Evolutionary conservation across 2,113 vertebrate genomes (phyloP).

Genomic region (Cephalopterus ornatus): DNA sequence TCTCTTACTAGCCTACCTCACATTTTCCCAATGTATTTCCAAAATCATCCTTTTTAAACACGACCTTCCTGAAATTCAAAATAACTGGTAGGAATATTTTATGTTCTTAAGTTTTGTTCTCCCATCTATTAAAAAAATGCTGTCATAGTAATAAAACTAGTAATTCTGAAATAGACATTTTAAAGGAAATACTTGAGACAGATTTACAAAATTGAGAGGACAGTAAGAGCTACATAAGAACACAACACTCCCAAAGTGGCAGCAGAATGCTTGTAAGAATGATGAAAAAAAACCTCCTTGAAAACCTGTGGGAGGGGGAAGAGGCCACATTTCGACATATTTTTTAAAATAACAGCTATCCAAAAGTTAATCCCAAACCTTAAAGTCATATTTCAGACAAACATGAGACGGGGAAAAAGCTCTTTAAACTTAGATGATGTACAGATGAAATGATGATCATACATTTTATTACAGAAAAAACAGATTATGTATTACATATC

Average conservation of each 20-base stretch:
- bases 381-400: not conserved
- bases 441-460: not conserved
- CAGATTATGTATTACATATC: fast-evolving
- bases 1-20: not conserved
- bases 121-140: not conserved
- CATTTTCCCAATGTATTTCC: not conserved
- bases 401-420: fast-evolving
- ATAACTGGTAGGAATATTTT: not conserved
- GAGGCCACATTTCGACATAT: not conserved
- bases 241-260: not conserved
- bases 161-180: not conserved
- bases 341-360: not conserved
- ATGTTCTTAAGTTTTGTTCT: not conserved
- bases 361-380: not conserved
- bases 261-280: not conserved
- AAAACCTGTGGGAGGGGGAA: not conserved
- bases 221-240: not conserved
- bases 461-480: not conserved
- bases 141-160: not conserved
- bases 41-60: not conserved
- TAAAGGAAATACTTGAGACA: not conserved
- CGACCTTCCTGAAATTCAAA: not conserved
- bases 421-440: not conserved
- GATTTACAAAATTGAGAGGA: not conserved
- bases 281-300: not conserved